These are phyloP conservation scores for Crypturellus undulatus DNA, from an alignment of 2,113 vertebrate species.

Conservation along the genomic window DNA sequence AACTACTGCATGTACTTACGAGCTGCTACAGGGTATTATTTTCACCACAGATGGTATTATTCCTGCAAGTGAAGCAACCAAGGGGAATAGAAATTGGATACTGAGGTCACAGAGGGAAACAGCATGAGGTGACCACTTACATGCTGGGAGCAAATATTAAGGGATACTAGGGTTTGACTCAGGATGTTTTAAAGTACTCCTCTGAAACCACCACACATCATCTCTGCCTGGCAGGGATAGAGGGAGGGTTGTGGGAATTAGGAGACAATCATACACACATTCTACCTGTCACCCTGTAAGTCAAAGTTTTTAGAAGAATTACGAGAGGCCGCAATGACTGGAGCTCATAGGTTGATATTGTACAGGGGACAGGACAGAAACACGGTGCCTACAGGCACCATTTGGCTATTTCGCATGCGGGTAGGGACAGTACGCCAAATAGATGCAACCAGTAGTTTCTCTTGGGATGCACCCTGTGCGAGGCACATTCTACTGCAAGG, in stretches of 20 bases:
- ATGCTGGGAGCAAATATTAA: slow-evolving; percentile 63
- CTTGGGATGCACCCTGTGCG: accelerated
- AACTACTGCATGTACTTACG: not conserved
- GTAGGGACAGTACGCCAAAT: not conserved
- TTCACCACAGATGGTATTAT: slow-evolving; percentile 42
- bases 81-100: slow-evolving; percentile 54
- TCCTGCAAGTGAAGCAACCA: slow-evolving; percentile 35
- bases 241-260: not conserved
- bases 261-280: not conserved
- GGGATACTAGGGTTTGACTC: slow-evolving; percentile 41
- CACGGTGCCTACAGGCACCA: not conserved
- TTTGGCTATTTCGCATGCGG: too few species aligned
- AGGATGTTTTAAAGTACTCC: slow-evolving; percentile 27
- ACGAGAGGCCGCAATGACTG: not conserved
- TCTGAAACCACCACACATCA: slow-evolving; percentile 41
- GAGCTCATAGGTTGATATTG: not conserved
- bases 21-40: slow-evolving; percentile 45
- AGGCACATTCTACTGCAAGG: not conserved
- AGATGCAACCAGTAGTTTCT: not conserved
- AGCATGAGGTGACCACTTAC: slow-evolving; percentile 42
- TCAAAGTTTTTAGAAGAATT: not conserved
- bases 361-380: accelerated
- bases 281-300: accelerated
- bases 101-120: slow-evolving; percentile 56
- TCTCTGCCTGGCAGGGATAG: not conserved